A percentile compares a stretch with the other conserved stretches of the same genome.
Conservation (phyloP, 2,797 vertebrate genomes). For the Phalloptychus januarius region DNA sequence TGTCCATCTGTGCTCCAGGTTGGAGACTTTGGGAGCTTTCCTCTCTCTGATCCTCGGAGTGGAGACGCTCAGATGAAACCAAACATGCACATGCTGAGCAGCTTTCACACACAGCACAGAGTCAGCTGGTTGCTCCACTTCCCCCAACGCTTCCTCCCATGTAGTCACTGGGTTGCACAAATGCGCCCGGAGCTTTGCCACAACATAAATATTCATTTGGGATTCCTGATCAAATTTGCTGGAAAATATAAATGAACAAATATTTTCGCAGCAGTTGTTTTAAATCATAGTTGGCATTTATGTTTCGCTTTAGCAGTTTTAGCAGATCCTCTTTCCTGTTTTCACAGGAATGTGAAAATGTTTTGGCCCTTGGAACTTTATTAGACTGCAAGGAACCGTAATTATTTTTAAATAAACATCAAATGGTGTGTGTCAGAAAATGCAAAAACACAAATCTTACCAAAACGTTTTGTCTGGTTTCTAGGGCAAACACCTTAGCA, state of each 20-base stretch:
- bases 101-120: slow-evolving; percentile 45
- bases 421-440: not conserved
- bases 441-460: not conserved
- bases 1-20: slow-evolving; percentile 41
- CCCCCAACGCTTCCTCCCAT: slow-evolving; percentile 12
- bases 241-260: not conserved
- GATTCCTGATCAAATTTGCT: not conserved
- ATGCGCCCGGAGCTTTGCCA: slow-evolving; percentile 18
- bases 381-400: not conserved
- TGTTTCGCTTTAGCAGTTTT: not conserved
- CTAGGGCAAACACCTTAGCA: no score
- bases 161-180: slow-evolving; percentile 15
- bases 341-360: not conserved
- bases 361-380: not conserved
- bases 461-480: no score
- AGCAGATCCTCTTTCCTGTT: not conserved
- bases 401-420: not conserved
- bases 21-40: slow-evolving; percentile 43
- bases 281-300: not conserved
- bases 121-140: slow-evolving; percentile 62
- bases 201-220: not conserved
- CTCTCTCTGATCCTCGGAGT: slow-evolving; percentile 43
- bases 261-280: not conserved
- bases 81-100: slow-evolving; percentile 76
- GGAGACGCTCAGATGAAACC: slow-evolving; percentile 51